Base-by-base conservation (phyloP, 2,113 vertebrate species). In the Ctenodactylus gundi region DNA sequence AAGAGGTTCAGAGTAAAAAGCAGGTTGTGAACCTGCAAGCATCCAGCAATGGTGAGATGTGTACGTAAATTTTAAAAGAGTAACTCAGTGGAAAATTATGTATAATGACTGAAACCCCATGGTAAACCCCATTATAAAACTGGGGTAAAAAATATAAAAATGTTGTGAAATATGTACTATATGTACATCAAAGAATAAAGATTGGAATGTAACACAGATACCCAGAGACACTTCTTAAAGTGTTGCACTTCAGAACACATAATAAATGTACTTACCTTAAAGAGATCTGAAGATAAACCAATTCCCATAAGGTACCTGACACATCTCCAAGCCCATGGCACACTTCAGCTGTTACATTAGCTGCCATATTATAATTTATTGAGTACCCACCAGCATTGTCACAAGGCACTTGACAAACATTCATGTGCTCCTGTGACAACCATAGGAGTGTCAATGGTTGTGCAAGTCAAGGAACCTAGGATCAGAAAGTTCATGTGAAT, bases 111-210 rank as follows among this genome's bases (percentile, higher is more conserved):
- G 64, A 81, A 89, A 58, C n/a, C n/a, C n/a, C n/a, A 53, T 51
- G 65, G 36, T 85, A 70, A 94, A 90, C 76, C 72, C 75, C 51
- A 92, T 87, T 92, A 70, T 7, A 93, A 88, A 91, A 90, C 58
- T 53, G 83, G 21, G 90, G 9, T 72, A 84, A 91, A 21, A 91
- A 91, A 36, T 78, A 90, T 23, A 84, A 76, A 94, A 90, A 84
- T 20, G 13, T 68, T 87, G 68, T 72, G 10, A 83, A 85, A 55
- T 57, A 76, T 12, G 64, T 72, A 75, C 87, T 80, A 62, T 75
- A 77, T 14, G 41, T 68, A 51, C 53, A 67, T 60, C 46, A 77
- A 55, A 94, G 25, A 64, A 90, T 83, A 77, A 91, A 87, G 25
- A 29, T 72, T 57, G n/a, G 44, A 85, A 46, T 82, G 11, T 41